phyloP scores from a whole-genome alignment of 2,888 invertebrate genomes.

The Bellardia bayeri region DNA sequence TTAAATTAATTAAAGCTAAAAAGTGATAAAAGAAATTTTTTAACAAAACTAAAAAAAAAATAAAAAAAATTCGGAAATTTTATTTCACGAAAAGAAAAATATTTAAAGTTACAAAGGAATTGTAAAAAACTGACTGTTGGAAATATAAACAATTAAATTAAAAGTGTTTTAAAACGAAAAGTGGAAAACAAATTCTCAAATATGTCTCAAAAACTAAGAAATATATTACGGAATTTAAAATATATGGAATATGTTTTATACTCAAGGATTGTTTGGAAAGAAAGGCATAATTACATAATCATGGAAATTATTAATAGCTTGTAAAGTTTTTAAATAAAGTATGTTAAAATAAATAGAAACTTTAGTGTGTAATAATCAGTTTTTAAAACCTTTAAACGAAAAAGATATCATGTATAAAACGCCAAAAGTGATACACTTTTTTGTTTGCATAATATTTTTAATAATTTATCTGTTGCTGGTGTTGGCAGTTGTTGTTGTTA shows the following conservation, averaged over 20 bases:
- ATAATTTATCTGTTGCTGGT: not conserved
- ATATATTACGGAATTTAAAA: not conserved
- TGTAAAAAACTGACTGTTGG: not conserved
- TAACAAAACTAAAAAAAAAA: conserved; percentile 15
- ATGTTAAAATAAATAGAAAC: not conserved
- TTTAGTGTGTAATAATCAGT: not conserved
- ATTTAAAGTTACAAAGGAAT: not conserved
- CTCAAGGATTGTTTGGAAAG: not conserved
- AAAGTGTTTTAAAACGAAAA: not conserved
- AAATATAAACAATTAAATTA: not conserved
- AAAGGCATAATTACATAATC: conserved; percentile 32
- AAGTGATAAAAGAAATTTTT: conserved; percentile 6
- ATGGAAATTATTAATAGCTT: not conserved
- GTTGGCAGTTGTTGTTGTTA: conserved; percentile 19
- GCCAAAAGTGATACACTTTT: conserved; percentile 46
- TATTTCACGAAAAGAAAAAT: not conserved
- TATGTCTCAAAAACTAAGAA: not conserved
- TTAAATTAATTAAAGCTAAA: conserved; percentile 14
- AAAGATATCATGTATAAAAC: not conserved
- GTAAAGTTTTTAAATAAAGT: not conserved
- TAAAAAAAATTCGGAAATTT: not conserved
- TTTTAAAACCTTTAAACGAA: not conserved
- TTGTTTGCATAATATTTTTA: conserved; percentile 57
- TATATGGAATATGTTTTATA: not conserved
- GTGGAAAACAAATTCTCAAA: not conserved